Evolutionary conservation across 2,113 vertebrate genomes (phyloP), one percentile per base, ranked within the genome.

Genomic region (Gobius niger): DNA sequence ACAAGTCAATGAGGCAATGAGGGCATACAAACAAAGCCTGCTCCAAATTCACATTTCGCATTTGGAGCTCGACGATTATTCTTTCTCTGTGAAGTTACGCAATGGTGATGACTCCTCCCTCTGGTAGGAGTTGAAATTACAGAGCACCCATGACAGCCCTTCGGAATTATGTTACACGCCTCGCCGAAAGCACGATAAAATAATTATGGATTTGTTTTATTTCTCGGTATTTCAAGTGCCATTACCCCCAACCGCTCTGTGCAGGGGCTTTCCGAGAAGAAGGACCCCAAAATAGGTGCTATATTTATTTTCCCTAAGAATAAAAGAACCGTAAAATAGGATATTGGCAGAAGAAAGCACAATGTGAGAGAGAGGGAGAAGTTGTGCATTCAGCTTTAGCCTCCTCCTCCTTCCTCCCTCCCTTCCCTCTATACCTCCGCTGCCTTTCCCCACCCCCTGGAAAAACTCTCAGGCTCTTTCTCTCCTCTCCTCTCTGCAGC

Each of bases 311-410:
- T 60, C 40, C 57, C 40, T n/a, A 15, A n/a, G 34, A 42, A 44
- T 60, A 44, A 60, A 60, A 60, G 57, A 60, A 41, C 14, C 57
- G 40, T 60, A 60, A 60, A 60, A 60, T 60, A 60, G 57, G 57
- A 60, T 60, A 60, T 59, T n/a, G 34, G 57, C 57, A 60, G 40
- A n/a, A 83, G 72, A 80, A 82, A 68, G 78, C 41, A 63, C 61
- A 47, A 69, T 72, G 80, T 81, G 77, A 34, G 24, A 34, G 24
- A 34, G 24, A 67, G 78, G 68, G 78, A 83, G 84, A 90, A 90
- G 84, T 88, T 88, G 80, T 87, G 82, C 90, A 90, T 91, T 89
- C 82, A 87, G 83, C 84, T 80, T 40, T 78, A 84, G 82, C 85
- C 84, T 80, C 77, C 49, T 63, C 68, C 34, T 73, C 62, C 72